Conservation (phyloP, 2,888 invertebrate genomes). For the Papilio demoleus region DNA sequence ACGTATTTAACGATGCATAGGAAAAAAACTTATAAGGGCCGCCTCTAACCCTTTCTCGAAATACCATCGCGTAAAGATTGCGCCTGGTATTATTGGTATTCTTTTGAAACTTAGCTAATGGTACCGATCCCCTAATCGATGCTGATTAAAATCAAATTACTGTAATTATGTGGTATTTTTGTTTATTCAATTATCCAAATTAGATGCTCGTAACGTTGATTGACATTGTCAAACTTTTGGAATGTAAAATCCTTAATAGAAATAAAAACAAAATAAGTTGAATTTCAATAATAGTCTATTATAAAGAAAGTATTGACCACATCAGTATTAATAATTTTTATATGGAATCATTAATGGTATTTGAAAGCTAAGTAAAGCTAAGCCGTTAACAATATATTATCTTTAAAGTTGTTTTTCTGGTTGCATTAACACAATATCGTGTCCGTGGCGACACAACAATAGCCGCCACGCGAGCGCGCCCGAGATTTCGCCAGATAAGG, state of each 20-base stretch:
- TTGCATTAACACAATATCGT: constrained; percentile 65
- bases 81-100: constrained; percentile 54
- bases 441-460: constrained; percentile 74
- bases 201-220: not conserved
- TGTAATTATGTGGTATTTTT: constrained; percentile 5
- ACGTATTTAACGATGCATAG: constrained; percentile 60
- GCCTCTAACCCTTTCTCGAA: constrained; percentile 58
- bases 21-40: constrained; percentile 56
- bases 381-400: constrained; percentile 47
- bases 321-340: not conserved
- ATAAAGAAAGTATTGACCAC: not conserved
- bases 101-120: constrained; percentile 35
- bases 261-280: not conserved
- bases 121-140: constrained; percentile 27
- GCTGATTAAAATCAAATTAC: constrained; percentile 3
- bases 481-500: constrained; percentile 73
- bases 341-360: not conserved
- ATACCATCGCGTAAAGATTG: constrained; percentile 69
- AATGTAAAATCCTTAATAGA: not conserved
- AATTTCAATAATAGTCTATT: not conserved
- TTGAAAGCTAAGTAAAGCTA: constrained; percentile 68
- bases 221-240: not conserved
- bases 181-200: constrained; percentile 25
- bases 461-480: constrained; percentile 60
- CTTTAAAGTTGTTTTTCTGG: constrained; percentile 65